Conservation (phyloP, 1,140 invertebrate genomes). For the Drosophila lacertosa region DNA sequence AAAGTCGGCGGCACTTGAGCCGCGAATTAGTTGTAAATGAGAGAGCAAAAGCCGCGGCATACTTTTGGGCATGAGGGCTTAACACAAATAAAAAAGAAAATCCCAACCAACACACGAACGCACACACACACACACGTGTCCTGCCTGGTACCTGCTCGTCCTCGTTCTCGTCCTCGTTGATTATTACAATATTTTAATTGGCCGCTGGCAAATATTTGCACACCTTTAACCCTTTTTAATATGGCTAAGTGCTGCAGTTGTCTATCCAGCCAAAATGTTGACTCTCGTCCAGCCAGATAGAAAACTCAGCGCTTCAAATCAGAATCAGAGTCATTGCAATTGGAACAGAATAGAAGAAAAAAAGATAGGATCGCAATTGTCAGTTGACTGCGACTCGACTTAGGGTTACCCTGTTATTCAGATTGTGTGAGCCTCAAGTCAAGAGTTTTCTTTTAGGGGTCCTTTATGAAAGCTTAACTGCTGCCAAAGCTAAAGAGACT, state of each 20-base stretch:
- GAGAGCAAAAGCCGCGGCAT: constrained; percentile 38
- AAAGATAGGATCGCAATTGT: not conserved
- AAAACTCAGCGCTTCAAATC: constrained; percentile 25
- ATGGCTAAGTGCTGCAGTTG: constrained; percentile 61
- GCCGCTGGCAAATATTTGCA: constrained; percentile 70
- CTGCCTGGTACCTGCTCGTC: constrained; percentile 4
- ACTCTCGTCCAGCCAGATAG: constrained; percentile 31
- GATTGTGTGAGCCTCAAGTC: too few species aligned
- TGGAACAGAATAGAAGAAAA: constrained; percentile 36
- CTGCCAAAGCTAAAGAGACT: too few species aligned
- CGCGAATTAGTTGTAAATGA: constrained; percentile 54
- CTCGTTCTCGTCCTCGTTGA: constrained; percentile 22
- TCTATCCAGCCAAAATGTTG: constrained; percentile 23
- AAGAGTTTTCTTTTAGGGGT: too few species aligned
- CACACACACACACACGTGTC: constrained; percentile 50
- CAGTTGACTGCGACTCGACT: not conserved
- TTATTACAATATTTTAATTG: constrained; percentile 81
- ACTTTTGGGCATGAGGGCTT: constrained; percentile 57
- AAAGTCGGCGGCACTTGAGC: constrained; percentile 46
- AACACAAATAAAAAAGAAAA: constrained; percentile 51
- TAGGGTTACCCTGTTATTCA: not conserved
- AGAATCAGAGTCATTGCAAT: constrained; percentile 21
- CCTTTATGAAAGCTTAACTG: too few species aligned
- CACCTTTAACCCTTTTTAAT: constrained; percentile 82
- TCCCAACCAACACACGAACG: too few species aligned